Percentiles rank a stretch among this genome's conserved stretches.
phyloP scores from a whole-genome alignment of 2,888 invertebrate genomes.

The Trisateles emortualis region DNA sequence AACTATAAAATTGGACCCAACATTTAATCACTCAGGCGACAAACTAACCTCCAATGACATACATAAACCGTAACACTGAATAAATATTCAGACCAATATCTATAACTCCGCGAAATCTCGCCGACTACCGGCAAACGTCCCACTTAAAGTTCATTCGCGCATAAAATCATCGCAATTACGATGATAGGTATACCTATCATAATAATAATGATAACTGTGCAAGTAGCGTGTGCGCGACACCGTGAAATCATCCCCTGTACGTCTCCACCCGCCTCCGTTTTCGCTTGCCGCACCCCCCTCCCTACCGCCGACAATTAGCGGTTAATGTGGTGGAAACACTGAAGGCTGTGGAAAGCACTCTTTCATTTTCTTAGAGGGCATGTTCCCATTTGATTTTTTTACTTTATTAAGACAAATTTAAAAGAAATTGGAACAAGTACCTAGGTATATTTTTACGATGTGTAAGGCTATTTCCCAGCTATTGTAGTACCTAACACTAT shows the following conservation, averaged over 20 bases:
- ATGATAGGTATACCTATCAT: conserved; percentile 19
- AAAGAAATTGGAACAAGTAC: too few species aligned
- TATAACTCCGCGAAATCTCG: conserved; percentile 6
- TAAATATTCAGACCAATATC: not conserved
- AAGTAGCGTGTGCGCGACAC: conserved; percentile 29
- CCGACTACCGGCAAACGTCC: not conserved
- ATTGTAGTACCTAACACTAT: too few species aligned
- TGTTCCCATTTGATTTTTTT: conserved; percentile 6
- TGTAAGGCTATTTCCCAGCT: too few species aligned
- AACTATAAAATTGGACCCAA: too few species aligned
- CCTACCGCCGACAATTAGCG: conserved; percentile 52
- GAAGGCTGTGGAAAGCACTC: conserved; percentile 53
- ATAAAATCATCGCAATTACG: conserved; percentile 48
- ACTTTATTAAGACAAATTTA: not conserved
- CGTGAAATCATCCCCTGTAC: conserved; percentile 46
- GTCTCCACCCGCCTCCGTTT: conserved; percentile 22
- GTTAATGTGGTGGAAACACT: conserved; percentile 75
- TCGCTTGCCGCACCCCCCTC: too few species aligned
- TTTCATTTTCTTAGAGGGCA: conserved; percentile 54
- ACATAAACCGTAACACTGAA: too few species aligned
- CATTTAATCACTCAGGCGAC: too few species aligned
- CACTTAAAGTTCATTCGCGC: conserved; percentile 25
- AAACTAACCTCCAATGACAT: too few species aligned
- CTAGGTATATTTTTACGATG: too few species aligned
- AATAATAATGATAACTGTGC: conserved; percentile 35